Percentiles rank a stretch among this genome's conserved stretches.
Conservation (phyloP, 2,797 vertebrate species). For the Gastrophryne carolinensis region DNA sequence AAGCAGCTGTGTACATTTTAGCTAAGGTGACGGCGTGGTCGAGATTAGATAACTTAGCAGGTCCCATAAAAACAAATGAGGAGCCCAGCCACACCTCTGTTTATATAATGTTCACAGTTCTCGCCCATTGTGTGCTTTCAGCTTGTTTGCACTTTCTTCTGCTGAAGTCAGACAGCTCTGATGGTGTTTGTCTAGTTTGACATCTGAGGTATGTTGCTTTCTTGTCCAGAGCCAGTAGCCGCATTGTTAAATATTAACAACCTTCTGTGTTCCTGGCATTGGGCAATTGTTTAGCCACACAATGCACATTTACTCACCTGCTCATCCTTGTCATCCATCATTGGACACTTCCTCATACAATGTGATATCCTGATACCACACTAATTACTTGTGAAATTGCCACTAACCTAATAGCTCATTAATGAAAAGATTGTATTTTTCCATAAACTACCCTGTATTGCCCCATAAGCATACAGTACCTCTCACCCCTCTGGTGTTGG, state of each 20-base stretch:
- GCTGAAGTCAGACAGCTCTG: conserved; percentile 19
- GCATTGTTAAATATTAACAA: conserved; percentile 45
- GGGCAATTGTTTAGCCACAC: conserved; percentile 10
- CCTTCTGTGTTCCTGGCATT: conserved; percentile 11
- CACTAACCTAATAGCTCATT: no score
- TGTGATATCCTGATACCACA: neutral
- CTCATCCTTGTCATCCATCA: neutral
- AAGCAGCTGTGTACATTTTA: neutral
- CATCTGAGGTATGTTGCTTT: conserved; percentile 2
- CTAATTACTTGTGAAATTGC: no score
- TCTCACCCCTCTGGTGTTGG: no score
- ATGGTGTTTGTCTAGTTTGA: conserved; percentile 35
- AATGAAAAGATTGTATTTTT: no score
- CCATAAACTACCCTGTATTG: no score
- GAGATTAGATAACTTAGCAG: conserved; percentile 8
- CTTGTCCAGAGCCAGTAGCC: conserved; percentile 2
- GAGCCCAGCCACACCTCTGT: conserved; percentile 34
- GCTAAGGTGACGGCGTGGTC: neutral
- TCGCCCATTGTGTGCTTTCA: conserved; percentile 30
- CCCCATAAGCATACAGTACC: no score
- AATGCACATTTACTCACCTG: neutral
- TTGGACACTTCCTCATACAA: neutral
- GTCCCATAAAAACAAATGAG: neutral
- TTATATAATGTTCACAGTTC: conserved; percentile 35
- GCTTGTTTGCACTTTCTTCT: conserved; percentile 35